These are phyloP conservation scores for Zaprionus obscuricornis DNA, from an alignment of 2,888 invertebrate genomes.

Conservation along the genomic window DNA sequence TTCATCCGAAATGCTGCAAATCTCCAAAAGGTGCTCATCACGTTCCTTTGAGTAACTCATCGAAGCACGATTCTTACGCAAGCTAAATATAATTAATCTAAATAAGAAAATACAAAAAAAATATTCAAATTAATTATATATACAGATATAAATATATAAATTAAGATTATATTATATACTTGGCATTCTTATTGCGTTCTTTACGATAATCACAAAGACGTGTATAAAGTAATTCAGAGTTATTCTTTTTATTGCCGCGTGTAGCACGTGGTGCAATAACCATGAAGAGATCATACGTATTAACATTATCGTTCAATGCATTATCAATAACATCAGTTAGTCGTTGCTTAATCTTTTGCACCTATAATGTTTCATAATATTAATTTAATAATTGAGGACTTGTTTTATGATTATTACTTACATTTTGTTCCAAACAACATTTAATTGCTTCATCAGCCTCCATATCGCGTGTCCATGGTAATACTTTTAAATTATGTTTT, in stretches of 20 bases:
- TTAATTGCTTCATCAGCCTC: slow-evolving; percentile 54
- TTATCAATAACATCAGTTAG: slow-evolving; percentile 65
- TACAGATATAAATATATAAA: background rate
- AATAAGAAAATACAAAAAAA: background rate
- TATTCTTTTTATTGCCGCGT: slow-evolving; percentile 75
- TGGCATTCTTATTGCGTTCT: slow-evolving; percentile 72
- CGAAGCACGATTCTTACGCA: slow-evolving; percentile 71
- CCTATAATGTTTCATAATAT: slow-evolving; percentile 40
- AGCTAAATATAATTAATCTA: slow-evolving; percentile 79
- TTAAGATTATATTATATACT: slow-evolving; percentile 68
- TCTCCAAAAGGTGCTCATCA: slow-evolving; percentile 83
- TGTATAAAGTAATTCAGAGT: slow-evolving; percentile 57
- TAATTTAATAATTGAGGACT: too few species aligned
- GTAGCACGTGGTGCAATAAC: slow-evolving; percentile 79
- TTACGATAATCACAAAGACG: slow-evolving; percentile 74
- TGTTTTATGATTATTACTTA: slow-evolving; percentile 5
- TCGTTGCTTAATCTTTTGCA: slow-evolving; percentile 63
- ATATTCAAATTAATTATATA: background rate
- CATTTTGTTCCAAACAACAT: slow-evolving; percentile 39
- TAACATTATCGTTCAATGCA: slow-evolving; percentile 52
- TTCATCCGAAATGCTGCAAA: slow-evolving; percentile 84
- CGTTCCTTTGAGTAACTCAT: slow-evolving; percentile 69
- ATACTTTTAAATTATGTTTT: slow-evolving; percentile 45
- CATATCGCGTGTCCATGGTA: slow-evolving; percentile 69
- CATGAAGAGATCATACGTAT: slow-evolving; percentile 80